Base-by-base conservation (phyloP, 2,888 invertebrate species). In the Oscheius myriophilus region DNA sequence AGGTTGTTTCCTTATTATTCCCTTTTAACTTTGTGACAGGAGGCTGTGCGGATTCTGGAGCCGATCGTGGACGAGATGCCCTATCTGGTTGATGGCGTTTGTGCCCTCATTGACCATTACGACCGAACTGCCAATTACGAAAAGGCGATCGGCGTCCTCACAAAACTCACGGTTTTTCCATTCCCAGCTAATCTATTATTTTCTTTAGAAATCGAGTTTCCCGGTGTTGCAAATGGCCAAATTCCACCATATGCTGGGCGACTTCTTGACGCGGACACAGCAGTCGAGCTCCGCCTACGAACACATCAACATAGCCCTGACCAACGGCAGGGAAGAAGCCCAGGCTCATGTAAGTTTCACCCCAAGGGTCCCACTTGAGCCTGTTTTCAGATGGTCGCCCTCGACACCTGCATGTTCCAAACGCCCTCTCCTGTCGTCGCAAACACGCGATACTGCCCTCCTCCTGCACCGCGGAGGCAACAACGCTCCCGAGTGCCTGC, bases 231-330 rank as follows among this genome's bases (percentile, higher is more conserved):
- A 49, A 51, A 55, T 57, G 45, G 66, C 21, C 12, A 42, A 25
- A 16, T 12, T 66, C 26, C 66, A 66, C 18, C 57, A 57, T 57
- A 43, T 57, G 9, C 16, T 66, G 51, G 66, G 46, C 16, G 57
- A 57, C 9, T 57, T 66, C 6, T 33, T 39, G 33, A 21, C 46
- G 25, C 43, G 46, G 18, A n/a, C 11, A 7, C 21, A 58, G 14
- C 18, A 66, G 23, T 49, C 57, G 18, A 39, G n/a, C 16, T 21
- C 23, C n/a, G 66, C 57, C 21, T 65, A 55, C 21, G 46, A 43
- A 23, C 46, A 66, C 21, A 33, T 58, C 4, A 57, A 45, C 18
- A 39, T 57, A 18, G 66, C 66, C 1, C 23, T 66, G 6, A 25
- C 52, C 33, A 33, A 42, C 21, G 52, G 53, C 41, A 14, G 23